Evolutionary conservation across 2,113 vertebrate species (phyloP), one percentile per base, ranked within the genome.

Genomic region (Scartelaos histophorus): DNA sequence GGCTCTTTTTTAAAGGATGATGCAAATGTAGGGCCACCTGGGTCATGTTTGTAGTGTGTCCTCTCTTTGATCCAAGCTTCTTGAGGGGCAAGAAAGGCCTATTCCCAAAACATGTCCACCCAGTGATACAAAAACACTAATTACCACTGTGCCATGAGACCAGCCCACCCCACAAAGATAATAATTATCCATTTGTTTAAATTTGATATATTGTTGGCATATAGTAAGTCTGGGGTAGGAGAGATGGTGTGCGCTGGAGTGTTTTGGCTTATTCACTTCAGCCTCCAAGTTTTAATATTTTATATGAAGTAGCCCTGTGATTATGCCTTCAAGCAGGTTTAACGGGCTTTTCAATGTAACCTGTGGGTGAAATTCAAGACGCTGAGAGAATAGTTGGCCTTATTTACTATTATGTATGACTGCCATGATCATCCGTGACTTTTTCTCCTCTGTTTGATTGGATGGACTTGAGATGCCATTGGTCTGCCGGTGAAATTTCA

Each of bases 51-150:
- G 67, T 66, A 43, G 62, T 1, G 60, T 69, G 78, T 72, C 81
- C 73, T 57, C n/a, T 49, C 66, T 72, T 45, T 13, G 56, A 82
- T 77, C 73, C 62, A 51, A 62, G 74, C 70, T 51, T 83, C 65
- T 75, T 67, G 17, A 45, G 56, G 67, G 81, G 74, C 60, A 88
- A 74, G 73, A 17, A 66, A 75, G 84, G 70, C 81, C 76, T 81
- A 81, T 87, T 66, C 70, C 78, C 83, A 80, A 90, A 92, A 92
- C 90, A 92, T 93, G 92, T 92, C 92, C 92, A 86, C 92, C 92
- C 92, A 91, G 86, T 78, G 74, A 75, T 75, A 82, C 13, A 16
- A 84, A 92, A 91, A 89, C 90, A 89, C 82, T 92, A 82, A 93
- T 93, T 93, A 93, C 85, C 87, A 74, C 76, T 68, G 81, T 74